Evolutionary conservation across 2,113 vertebrate species (phyloP).

Genomic region (Holacanthus passer): DNA sequence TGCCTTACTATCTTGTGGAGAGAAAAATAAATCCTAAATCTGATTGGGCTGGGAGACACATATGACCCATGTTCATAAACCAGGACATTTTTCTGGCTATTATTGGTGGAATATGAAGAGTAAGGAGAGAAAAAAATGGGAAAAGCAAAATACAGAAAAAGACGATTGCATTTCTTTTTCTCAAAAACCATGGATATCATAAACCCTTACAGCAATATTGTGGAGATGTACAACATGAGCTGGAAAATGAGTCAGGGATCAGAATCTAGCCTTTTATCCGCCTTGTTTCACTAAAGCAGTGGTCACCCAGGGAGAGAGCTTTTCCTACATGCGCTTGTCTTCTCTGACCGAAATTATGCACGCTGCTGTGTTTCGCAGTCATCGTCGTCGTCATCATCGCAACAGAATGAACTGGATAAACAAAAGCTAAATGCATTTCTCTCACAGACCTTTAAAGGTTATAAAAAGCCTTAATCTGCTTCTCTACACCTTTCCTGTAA

Average conservation of each 20-base stretch:
- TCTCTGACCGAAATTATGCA: constrained; percentile 61
- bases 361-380: constrained; percentile 46
- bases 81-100: constrained; percentile 17
- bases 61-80: constrained; percentile 22
- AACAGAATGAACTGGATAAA: constrained; percentile 30
- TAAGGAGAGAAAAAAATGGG: constrained; percentile 5
- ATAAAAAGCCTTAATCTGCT: constrained; percentile 32
- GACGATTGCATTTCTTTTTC: constrained; percentile 37
- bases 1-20: not conserved
- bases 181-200: constrained; percentile 67
- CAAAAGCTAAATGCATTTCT: constrained; percentile 22
- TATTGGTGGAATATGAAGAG: constrained; percentile 36
- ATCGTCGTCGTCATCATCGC: constrained; percentile 20
- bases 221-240: constrained; percentile 69
- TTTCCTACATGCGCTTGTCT: constrained; percentile 59
- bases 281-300: constrained; percentile 81
- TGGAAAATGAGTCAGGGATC: constrained; percentile 78
- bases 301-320: constrained; percentile 69
- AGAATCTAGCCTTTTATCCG: constrained; percentile 79
- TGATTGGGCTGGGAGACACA: constrained; percentile 5
- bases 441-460: constrained; percentile 18
- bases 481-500: constrained; percentile 11
- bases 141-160: constrained; percentile 48
- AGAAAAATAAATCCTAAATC: constrained; percentile 8
- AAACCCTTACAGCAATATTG: constrained; percentile 73